Conservation (phyloP, 1,140 invertebrate species). For the Eupeodes corollae region DNA sequence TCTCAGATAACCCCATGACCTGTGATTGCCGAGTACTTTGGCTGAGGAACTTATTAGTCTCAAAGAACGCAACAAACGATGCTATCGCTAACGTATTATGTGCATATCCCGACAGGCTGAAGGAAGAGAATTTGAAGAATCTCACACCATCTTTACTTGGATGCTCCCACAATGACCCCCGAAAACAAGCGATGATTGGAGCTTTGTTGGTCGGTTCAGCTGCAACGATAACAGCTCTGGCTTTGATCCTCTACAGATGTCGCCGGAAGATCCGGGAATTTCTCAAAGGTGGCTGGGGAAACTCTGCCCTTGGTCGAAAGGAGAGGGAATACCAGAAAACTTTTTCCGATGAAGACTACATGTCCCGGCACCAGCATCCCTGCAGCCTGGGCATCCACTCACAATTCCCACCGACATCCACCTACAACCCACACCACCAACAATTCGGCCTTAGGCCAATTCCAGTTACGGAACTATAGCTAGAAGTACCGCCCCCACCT, state of each 20-base stretch:
- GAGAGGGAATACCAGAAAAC: constrained; percentile 82
- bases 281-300: constrained; percentile 68
- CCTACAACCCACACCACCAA: constrained; percentile 14
- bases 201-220: constrained; percentile 57
- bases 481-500: constrained; percentile 49
- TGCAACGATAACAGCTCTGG: constrained; percentile 52
- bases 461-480: constrained; percentile 86
- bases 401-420: constrained; percentile 39
- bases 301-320: constrained; percentile 61
- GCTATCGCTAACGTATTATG: constrained; percentile 52
- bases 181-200: constrained; percentile 66
- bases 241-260: constrained; percentile 63
- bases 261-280: constrained; percentile 62
- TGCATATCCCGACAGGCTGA: constrained; percentile 53
- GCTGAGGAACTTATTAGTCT: constrained; percentile 61
- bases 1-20: constrained; percentile 72
- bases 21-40: constrained; percentile 71
- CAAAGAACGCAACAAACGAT: constrained; percentile 53
- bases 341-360: constrained; percentile 73
- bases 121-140: constrained; percentile 54
- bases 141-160: constrained; percentile 64
- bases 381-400: constrained; percentile 43
- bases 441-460: constrained; percentile 55
- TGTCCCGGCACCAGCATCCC: constrained; percentile 48
- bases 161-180: constrained; percentile 59